Evolutionary conservation across 2,888 invertebrate genomes (phyloP), one percentile per base, ranked within the genome.

Genomic region (Epirrhoe alternata): DNA sequence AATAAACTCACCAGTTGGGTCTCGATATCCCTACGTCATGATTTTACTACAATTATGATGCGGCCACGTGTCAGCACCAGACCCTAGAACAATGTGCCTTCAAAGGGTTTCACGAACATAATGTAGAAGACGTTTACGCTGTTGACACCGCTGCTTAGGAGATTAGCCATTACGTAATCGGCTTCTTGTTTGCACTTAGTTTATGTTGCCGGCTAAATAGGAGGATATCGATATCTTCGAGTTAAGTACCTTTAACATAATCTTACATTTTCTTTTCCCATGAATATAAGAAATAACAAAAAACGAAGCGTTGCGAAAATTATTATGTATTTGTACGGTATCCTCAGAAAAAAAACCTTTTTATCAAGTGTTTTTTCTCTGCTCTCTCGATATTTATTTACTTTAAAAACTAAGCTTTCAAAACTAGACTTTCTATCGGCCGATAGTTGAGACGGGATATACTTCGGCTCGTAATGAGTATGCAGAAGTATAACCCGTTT

Each of bases 41-140:
- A 51, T 55, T 68, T 70, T 64, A 61, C 69, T 69, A 69, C 55
- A 73, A 72, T 72, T 75, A 74, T 73, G 61, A 71, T 59, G 51
- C 14, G 50, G 47, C 60, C 62, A 69, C 66, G 72, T 72, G 74
- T 73, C 71, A 68, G 35, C 62, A 60, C 61, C 74, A 74, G 73
- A 64, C 69, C 38, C 53, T 53, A 52, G 58, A 63, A 76, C 74
- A 74, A 74, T 72, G 71, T 67, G 60, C 63, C 57, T 58, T 52
- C 71, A 73, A 74, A 72, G 61, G 73, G 65, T 65, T 62, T 62
- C 57, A 54, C 59, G 33, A 60, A 68, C 35, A 66, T 64, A 57
- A 64, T 63, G 53, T 30, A 47, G 45, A 14, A 53, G 55, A 54
- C 30, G 47, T 63, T 52, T 64, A 61, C 63, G 52, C 59, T 61